A percentile compares a stretch with the other conserved stretches of the same genome.
Evolutionary conservation across 2,888 invertebrate species (phyloP).

Genomic region (Sthenelais limicola): DNA sequence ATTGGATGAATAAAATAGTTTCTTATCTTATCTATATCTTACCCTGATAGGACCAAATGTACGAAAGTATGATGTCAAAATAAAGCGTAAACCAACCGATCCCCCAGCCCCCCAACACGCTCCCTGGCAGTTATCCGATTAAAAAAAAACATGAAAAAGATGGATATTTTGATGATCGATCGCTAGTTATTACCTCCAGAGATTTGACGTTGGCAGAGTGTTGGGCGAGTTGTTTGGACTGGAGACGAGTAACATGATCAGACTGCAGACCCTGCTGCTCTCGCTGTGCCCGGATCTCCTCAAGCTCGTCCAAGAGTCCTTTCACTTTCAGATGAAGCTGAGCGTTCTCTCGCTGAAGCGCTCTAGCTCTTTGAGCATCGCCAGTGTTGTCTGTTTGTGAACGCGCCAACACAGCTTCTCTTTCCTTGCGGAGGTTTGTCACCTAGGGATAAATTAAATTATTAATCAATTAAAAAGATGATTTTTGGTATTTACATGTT

Average conservation of each 20-base stretch:
- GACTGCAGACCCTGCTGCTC: conserved; percentile 67
- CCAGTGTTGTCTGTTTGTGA: conserved; percentile 61
- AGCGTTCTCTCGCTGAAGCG: conserved; percentile 69
- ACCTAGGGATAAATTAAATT: too few relatives aligned
- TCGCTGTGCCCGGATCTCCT: conserved; percentile 66
- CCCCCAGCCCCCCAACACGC: too few relatives aligned
- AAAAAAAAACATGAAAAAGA: neutral
- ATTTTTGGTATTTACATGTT: too few relatives aligned
- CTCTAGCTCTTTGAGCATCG: conserved; percentile 63
- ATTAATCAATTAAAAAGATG: too few relatives aligned
- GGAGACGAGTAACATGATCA: conserved; percentile 64
- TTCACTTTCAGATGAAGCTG: conserved; percentile 66
- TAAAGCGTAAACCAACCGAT: too few relatives aligned
- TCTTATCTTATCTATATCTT: too few relatives aligned
- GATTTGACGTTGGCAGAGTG: conserved; percentile 63
- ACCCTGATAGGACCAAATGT: too few relatives aligned
- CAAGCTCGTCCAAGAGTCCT: conserved; percentile 66
- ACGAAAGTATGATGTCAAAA: too few relatives aligned
- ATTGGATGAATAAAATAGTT: too few relatives aligned
- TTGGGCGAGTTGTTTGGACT: conserved; percentile 68
- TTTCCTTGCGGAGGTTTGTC: conserved; percentile 66
- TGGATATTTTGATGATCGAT: neutral
- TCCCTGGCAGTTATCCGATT: too few relatives aligned
- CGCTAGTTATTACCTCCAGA: conserved; percentile 68
- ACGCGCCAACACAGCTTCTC: conserved; percentile 62